Base-by-base conservation (phyloP, 2,888 invertebrate genomes). In the Melanostoma scalare region DNA sequence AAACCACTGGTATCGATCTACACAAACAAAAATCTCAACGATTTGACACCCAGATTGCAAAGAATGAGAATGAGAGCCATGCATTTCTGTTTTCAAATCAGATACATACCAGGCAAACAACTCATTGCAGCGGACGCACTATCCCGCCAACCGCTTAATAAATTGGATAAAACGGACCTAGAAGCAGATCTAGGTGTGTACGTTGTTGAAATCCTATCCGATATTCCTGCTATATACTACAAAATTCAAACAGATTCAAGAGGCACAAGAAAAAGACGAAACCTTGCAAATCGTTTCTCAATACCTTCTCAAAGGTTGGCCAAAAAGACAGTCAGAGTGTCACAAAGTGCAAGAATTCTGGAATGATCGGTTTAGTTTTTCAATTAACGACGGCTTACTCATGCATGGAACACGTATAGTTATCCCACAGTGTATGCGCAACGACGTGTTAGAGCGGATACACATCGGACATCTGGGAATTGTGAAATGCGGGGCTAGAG, bases 321-420 rank as follows among this genome's bases (percentile, higher is more conserved):
- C 55, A 46, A 56, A 36, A 38, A 46, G 56, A 48, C 67, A 65
- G 33, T 20, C 68, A 68, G 46, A 33, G 46, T 68, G 55, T 55
- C 52, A 36, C 10, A 55, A 55, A 36, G 55, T 48, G 4, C 31
- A 50, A 31, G 68, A 50, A 38, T 69, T 69, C 48, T 69, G 69
- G 56, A 69, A 69, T 69, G 9, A 55, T 30, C 58, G 69, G 8
- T 50, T 50, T 8, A 69, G 31, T 8, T 58, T 69, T 33, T 69
- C 48, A 6, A 40, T 69, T 20, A 69, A 58, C 33, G 33, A 58
- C 31, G 48, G 56, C 3, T 69, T 56, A 36, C 38, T 69, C 6
- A 58, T 69, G 56, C 38, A 58, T 58, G 69, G 69, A 48, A 69
- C n/a, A 50, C 56, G 38, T 36, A 56, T 56, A 44, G 48, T 56